Evolutionary conservation across 2,113 vertebrate species (phyloP), one percentile per base, ranked within the genome.

Genomic region (Pseudopodoces humilis): DNA sequence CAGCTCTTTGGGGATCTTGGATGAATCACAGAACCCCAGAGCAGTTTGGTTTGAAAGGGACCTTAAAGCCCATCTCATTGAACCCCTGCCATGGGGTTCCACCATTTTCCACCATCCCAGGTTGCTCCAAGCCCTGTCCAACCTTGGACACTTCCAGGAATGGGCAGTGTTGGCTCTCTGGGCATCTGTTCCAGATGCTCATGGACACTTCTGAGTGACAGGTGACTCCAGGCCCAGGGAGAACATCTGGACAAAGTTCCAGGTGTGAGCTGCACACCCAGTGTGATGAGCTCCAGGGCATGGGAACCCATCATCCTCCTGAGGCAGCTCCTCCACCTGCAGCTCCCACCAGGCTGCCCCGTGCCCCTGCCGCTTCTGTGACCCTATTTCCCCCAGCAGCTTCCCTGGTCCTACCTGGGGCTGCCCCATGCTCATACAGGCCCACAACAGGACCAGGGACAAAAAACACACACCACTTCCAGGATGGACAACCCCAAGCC

Each of bases 191-290:
- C 22, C 33, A 67, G 44, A 60, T 23, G 14, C 23, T 37, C 13
- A 28, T 1, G 58, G 86, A 41, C 69, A 35, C 13, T 31, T 41
- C 71, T 30, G 58, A 59, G 43, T 6, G 18, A 20, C 7, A 27
- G 7, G 20, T 56, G 41, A 30, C n/a, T 46, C 13, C 35, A n/a
- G 47, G 23, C 41, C 50, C 33, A 15, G 28, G 17, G 35, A 43
- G 5, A 4, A 18, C 44, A 52, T 7, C 2, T 9, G 3, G 37
- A 43, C 31, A 30, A 25, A 39, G 72, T 5, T 50, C 65, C 13
- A 46, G 22, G 8, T 27, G 13, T 3, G 7, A 69, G 50, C 23
- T 27, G 27, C 47, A 30, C 23, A 50, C 0, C 0, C 39, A 74
- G 11, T 0, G 1, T 5, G 28, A 17, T 2, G 39, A 41, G 9